These are phyloP conservation scores for Nyctibius grandis DNA, from an alignment of 2,797 vertebrate genomes.

Conservation along the genomic window DNA sequence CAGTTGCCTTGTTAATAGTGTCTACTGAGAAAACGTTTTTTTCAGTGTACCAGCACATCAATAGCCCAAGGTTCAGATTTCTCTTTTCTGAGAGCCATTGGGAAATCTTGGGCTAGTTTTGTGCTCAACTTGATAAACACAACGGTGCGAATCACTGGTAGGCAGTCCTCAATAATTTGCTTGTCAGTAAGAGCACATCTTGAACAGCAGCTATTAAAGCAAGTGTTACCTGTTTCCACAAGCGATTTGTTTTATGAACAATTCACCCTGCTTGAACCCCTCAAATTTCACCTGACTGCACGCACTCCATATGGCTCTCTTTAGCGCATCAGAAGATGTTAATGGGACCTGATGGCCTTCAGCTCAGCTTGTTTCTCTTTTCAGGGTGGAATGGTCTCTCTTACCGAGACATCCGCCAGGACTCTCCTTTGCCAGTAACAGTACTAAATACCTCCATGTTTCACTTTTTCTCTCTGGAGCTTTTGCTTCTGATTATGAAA, in stretches of 20 bases:
- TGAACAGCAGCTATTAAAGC: neutral
- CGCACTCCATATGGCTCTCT: conserved; percentile 11
- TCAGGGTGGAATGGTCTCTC: neutral
- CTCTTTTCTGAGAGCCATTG: neutral
- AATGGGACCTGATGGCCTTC: conserved; percentile 33
- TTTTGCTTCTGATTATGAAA: conserved; percentile 5
- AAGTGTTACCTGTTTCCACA: neutral
- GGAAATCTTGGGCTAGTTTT: conserved; percentile 29
- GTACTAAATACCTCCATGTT: neutral
- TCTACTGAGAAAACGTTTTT: conserved; percentile 57
- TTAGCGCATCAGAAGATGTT: neutral
- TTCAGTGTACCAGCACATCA: neutral
- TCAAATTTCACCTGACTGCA: neutral
- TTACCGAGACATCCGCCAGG: neutral
- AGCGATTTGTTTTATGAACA: neutral
- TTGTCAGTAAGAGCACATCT: neutral
- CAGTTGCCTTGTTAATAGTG: conserved; percentile 51
- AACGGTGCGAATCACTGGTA: neutral
- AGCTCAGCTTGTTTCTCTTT: neutral
- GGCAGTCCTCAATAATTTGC: neutral
- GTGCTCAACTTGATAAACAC: neutral
- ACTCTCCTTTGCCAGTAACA: neutral
- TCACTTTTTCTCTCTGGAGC: neutral
- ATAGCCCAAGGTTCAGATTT: conserved; percentile 22
- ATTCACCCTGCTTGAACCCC: conserved; percentile 36